phyloP scores from a whole-genome alignment of 2,113 vertebrate genomes.

The Coptodon rendalli region DNA sequence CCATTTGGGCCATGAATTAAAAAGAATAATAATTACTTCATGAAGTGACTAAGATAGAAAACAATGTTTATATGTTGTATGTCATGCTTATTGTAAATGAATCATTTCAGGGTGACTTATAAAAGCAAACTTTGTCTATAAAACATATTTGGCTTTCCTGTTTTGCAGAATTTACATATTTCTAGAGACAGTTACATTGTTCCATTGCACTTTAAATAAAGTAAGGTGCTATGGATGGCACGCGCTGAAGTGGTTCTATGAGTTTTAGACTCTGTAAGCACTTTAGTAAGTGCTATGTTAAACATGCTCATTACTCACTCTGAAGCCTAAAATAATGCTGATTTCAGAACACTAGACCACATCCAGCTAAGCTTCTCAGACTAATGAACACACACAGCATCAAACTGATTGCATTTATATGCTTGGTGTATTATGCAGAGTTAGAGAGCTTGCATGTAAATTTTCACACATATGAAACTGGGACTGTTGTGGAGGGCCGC shows the following conservation, averaged over 20 bases:
- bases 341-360: neutral
- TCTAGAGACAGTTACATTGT: neutral
- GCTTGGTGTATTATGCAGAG: neutral
- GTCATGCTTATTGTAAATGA: neutral
- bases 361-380: neutral
- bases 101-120: neutral
- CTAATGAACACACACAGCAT: neutral
- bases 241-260: neutral
- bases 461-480: neutral
- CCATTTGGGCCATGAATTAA: neutral
- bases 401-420: neutral
- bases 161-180: neutral
- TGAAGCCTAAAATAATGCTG: neutral
- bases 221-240: neutral
- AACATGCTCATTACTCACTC: neutral
- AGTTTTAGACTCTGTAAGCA: neutral
- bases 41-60: neutral
- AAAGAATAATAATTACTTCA: neutral
- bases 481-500: neutral
- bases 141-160: neutral
- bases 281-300: neutral
- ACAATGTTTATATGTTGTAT: neutral
- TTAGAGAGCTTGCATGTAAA: neutral
- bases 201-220: neutral
- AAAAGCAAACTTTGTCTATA: neutral